Base-by-base conservation (phyloP, 2,888 invertebrate genomes). In the Bombyx huttoni region DNA sequence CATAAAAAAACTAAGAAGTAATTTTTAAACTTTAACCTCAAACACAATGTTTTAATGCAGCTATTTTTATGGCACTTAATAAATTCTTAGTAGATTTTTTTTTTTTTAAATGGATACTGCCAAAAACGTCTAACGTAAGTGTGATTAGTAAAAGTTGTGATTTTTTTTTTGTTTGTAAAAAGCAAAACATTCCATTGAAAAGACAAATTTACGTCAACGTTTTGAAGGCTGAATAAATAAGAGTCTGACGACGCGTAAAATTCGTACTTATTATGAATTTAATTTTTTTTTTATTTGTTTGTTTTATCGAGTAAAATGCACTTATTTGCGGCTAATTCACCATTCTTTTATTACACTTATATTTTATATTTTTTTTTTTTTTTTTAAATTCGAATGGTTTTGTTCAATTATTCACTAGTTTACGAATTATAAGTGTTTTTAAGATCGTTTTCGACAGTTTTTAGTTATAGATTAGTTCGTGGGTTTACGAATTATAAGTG, bases 161-260 rank as follows among this genome's bases (percentile, higher is more conserved):
- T 82, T 81, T 74, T 68, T 24, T 40, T 57, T 50, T 13, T 24
- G 61, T 68, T 61, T n/a, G n/a, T n/a, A n/a, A n/a, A 70, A 68
- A 69, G 68, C 63, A 67, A 79, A 65, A 86, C 86, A 87, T 87
- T 87, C 86, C 86, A 85, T 72, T 53, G 64, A 68, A 78, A 81
- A 81, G 79, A 81, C 76, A 75, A 70, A 68, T 68, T 74, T 73
- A 76, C 75, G 77, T 76, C 76, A 73, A 71, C 68, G 63, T 68
- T 59, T 64, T 63, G 51, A 79, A 84, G 85, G 77, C 84, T 81
- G 82, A 79, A 24, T 63, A 52, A 49, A n/a, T n/a, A n/a, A 52
- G 74, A 82, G 83, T 80, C 81, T 80, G 79, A 78, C 55, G 61
- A 65, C 56, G 6, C 40, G 63, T 52, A 54, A 50, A 60, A 34